Conservation (phyloP, 2,888 invertebrate genomes). For the Andrena bucephala region DNA sequence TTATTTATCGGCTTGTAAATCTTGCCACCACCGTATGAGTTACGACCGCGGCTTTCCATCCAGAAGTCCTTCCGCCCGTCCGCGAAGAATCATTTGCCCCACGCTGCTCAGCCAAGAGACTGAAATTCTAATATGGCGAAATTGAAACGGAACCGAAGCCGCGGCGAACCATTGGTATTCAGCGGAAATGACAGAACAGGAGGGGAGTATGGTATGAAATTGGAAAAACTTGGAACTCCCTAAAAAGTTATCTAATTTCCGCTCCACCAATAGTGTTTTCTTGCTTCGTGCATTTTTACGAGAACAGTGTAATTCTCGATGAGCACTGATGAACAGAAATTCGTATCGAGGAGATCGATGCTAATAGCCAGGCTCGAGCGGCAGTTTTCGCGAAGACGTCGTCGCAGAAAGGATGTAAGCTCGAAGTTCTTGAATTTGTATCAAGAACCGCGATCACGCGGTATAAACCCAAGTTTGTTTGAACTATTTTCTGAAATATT, state of each 20-base stretch:
- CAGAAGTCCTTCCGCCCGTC: neutral
- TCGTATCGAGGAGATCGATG: neutral
- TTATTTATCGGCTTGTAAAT: slow-evolving; percentile 36
- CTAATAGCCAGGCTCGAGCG: neutral
- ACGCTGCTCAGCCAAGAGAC: neutral
- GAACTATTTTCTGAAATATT: slow-evolving; percentile 37
- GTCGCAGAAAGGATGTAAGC: neutral
- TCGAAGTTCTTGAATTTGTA: neutral
- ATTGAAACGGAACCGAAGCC: slow-evolving; percentile 1
- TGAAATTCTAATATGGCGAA: neutral
- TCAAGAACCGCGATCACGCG: neutral
- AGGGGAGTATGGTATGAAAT: neutral
- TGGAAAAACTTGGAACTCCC: slow-evolving; percentile 23
- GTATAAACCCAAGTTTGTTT: slow-evolving; percentile 20
- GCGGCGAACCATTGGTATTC: neutral
- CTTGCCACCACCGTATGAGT: neutral
- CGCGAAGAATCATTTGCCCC: neutral
- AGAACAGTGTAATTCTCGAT: too few species aligned
- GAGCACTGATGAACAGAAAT: neutral
- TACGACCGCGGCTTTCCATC: slow-evolving; percentile 3
- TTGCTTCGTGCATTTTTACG: neutral
- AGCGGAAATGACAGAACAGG: slow-evolving; percentile 2
- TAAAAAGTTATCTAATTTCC: slow-evolving; percentile 28
- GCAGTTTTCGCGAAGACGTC: slow-evolving; percentile 4
- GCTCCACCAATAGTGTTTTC: neutral